Evolutionary conservation across 2,888 invertebrate genomes (phyloP), one percentile per base, ranked within the genome.

Genomic region (Rhingia rostrata): DNA sequence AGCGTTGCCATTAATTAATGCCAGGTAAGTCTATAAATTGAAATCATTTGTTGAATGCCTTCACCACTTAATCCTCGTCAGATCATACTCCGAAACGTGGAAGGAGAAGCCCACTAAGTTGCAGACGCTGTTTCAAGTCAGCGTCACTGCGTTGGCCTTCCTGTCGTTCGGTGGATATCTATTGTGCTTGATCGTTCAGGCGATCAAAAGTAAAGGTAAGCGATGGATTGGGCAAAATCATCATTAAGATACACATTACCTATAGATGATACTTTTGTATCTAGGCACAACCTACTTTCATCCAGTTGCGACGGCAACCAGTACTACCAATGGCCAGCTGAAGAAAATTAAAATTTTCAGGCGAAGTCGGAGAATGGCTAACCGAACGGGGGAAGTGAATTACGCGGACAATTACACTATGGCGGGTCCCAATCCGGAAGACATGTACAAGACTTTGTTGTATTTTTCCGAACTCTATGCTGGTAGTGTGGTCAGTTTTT

Each of bases 131-230:
- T 96, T 97, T 88, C 95, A 96, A 84, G 92, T 95, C 86, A 95
- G 96, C 0, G 93, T 97, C 7, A 96, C 96, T 0, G 94, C 96
- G 0, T 91, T 97, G 66, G 95, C 97, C 0, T 97, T 97, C 91
- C 91, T 97, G 6, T 97, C 97, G 0, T 97, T 97, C 88, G 97
- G 96, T 0, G 97, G 96, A 1, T 97, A 97, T 89, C 91, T 97
- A 22, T 89, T 97, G 1, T 96, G 96, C 87, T 92, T 97, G 56
- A 94, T 96, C 64, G 94, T 96, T 33, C 95, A 95, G 88, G 95
- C 95, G 0, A 93, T 96, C 66, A 95, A 94, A 88, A 93, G 94
- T 22, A 95, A 95, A 89, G 93, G 93, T 86, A 92, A 88, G 32
- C 90, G 89, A 51, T 12, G 39, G 83, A 89, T 88, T 32, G 33